phyloP scores from a whole-genome alignment of 2,888 invertebrate genomes.

The Drosophila nr. fundita region DNA sequence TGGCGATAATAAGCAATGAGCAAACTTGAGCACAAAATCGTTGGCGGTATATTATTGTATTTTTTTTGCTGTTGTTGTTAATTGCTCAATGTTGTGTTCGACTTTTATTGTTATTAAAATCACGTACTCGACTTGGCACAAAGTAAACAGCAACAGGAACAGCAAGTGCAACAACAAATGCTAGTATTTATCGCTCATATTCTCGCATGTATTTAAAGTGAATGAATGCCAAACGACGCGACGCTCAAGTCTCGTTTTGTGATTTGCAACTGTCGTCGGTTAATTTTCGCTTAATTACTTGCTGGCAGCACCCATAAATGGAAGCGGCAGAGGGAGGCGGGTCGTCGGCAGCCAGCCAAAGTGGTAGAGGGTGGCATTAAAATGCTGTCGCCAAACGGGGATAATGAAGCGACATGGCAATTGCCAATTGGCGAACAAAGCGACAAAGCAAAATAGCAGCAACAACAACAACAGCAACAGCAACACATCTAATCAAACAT shows the following conservation, averaged over 20 bases:
- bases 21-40: slow-evolving; percentile 57
- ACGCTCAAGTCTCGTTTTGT: slow-evolving; percentile 48
- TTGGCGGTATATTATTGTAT: slow-evolving; percentile 18
- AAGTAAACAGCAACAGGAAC: slow-evolving; percentile 25
- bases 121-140: slow-evolving; percentile 67
- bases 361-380: slow-evolving; percentile 40
- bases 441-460: slow-evolving; percentile 21
- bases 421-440: slow-evolving; percentile 65
- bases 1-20: slow-evolving; percentile 59
- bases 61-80: slow-evolving; percentile 46
- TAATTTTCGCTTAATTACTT: slow-evolving; percentile 76
- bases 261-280: slow-evolving; percentile 70
- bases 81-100: slow-evolving; percentile 70
- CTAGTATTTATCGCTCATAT: slow-evolving; percentile 23
- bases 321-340: slow-evolving; percentile 1
- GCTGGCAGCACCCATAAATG: slow-evolving; percentile 58
- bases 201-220: slow-evolving; percentile 29
- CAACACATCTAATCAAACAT: slow-evolving; percentile 65
- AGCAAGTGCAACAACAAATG: slow-evolving; percentile 29
- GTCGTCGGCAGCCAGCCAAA: neutral
- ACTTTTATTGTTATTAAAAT: slow-evolving; percentile 79
- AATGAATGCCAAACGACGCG: slow-evolving; percentile 45
- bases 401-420: slow-evolving; percentile 63
- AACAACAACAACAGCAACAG: slow-evolving; percentile 13
- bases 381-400: slow-evolving; percentile 56